Conservation (phyloP, 2,888 invertebrate genomes). For the Emmelina monodactyla region DNA sequence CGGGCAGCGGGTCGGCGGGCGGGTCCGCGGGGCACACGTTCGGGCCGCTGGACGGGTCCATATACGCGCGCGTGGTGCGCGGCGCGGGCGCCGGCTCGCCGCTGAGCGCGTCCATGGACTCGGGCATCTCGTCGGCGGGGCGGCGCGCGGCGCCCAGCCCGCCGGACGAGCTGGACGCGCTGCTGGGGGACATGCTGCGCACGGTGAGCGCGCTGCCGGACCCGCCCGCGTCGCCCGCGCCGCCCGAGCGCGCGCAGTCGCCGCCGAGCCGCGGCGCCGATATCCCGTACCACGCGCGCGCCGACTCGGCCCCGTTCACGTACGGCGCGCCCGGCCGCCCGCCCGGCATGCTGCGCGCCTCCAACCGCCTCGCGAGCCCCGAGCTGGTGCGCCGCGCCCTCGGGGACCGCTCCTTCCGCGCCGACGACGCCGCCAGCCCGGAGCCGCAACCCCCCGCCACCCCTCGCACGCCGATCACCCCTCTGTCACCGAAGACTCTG, state of each 20-base stretch:
- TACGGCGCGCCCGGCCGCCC: slow-evolving; percentile 75
- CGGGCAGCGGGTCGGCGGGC: slow-evolving; percentile 50
- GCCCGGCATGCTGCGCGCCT: slow-evolving; percentile 72
- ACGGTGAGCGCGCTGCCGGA: slow-evolving; percentile 86
- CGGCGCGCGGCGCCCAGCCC: slow-evolving; percentile 63
- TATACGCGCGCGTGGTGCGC: slow-evolving; percentile 78
- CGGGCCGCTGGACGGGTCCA: slow-evolving; percentile 88
- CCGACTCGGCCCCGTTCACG: slow-evolving; percentile 88
- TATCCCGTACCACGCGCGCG: slow-evolving; percentile 91
- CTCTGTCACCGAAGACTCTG: slow-evolving; percentile 40
- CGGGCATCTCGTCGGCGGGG: slow-evolving; percentile 84
- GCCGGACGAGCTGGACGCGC: slow-evolving; percentile 79
- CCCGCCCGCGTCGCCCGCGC: slow-evolving; percentile 38
- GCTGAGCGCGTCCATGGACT: slow-evolving; percentile 89
- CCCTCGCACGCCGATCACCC: slow-evolving; percentile 28
- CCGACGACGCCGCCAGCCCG: slow-evolving; percentile 49
- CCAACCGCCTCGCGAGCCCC: slow-evolving; percentile 82
- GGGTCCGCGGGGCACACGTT: slow-evolving; percentile 72
- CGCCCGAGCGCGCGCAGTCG: slow-evolving; percentile 44
- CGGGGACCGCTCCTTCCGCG: slow-evolving; percentile 37
- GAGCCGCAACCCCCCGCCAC: slow-evolving; percentile 42
- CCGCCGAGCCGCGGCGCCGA: slow-evolving; percentile 58
- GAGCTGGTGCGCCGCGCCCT: slow-evolving; percentile 82
- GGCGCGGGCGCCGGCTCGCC: slow-evolving; percentile 68
- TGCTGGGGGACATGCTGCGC: slow-evolving; percentile 85